Evolutionary conservation across 2,113 vertebrate species (phyloP), one percentile per base, ranked within the genome.

Genomic region (Canis aureus): DNA sequence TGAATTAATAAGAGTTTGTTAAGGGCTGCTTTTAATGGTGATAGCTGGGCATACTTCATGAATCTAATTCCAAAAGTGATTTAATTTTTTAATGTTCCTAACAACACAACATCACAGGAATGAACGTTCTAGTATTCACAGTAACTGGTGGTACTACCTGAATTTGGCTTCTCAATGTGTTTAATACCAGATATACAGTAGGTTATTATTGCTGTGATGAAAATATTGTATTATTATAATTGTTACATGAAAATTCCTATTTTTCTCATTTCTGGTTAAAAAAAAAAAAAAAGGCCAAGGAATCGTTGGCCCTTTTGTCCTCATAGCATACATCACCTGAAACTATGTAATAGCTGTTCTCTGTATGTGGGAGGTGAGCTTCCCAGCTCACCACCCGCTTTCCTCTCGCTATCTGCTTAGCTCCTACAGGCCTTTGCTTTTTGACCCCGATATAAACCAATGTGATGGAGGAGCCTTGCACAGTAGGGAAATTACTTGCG

Each of bases 291-390:
- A 38, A 59, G 29, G 7, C 22, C 9, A 27, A 71, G 43, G 25
- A 83, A 84, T 23, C 22, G 11, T 29, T 2, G 29, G 20, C 4
- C 29, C 5, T 35, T 3, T 27, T 55, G 82, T 86, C 49, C 76
- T 86, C 11, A 15, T 0, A 2, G 8, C 6, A 80, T 81, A 32
- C 8, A 8, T 60, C 53, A 51, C 43, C 27, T 64, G 23, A 92
- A 96, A 74, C 25, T 49, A 20, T 17, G 0, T 5, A 57, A 16
- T 12, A 79, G 29, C 32, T 84, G 1, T 5, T 9, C 35, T 66
- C 11, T n/a, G 17, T 29, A 16, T 6, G 8, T 3, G 15, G 27
- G 5, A 8, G 0, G 0, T 10, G 19, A 32, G 11, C 10, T 16
- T 25, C 51, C 57, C 20, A 53, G 32, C 15, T 59, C 5, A 35